Percentiles rank a stretch among this genome's conserved stretches.
These are phyloP conservation scores for Muntiacus reevesi DNA, from an alignment of 2,113 vertebrate species.

Conservation along the genomic window DNA sequence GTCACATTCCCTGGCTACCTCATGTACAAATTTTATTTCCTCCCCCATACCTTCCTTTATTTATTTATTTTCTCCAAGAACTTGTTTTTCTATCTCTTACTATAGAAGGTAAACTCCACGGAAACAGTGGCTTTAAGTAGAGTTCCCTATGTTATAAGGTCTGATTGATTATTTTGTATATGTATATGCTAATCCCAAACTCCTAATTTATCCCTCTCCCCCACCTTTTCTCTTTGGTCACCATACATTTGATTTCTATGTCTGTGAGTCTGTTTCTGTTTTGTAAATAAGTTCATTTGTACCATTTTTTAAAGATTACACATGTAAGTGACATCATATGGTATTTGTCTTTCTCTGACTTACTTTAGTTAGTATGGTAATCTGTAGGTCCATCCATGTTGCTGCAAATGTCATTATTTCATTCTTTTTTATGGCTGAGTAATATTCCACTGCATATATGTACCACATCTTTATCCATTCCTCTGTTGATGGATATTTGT, in stretches of 20 bases:
- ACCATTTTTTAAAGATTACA: not conserved
- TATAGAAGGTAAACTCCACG: not conserved
- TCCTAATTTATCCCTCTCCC: not conserved
- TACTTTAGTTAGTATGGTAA: not conserved
- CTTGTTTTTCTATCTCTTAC: not conserved
- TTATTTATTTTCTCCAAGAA: not conserved
- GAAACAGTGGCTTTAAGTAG: not conserved
- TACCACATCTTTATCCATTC: not conserved
- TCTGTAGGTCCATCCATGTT: not conserved
- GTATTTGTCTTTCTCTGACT: not conserved
- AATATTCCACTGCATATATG: not conserved
- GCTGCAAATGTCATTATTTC: not conserved
- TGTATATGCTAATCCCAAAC: not conserved
- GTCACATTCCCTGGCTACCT: not conserved
- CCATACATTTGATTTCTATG: not conserved
- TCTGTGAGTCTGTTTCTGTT: not conserved
- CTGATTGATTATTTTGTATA: not conserved
- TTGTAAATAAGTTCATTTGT: not conserved
- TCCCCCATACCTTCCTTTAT: not conserved
- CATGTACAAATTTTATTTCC: not conserved
- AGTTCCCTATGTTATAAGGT: not conserved
- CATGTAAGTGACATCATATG: not conserved
- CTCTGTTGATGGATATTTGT: not conserved
- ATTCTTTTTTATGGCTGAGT: not conserved
- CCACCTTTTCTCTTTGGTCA: not conserved